These are phyloP conservation scores for Timema cristinae DNA, from an alignment of 2,888 invertebrate genomes.

Conservation along the genomic window DNA sequence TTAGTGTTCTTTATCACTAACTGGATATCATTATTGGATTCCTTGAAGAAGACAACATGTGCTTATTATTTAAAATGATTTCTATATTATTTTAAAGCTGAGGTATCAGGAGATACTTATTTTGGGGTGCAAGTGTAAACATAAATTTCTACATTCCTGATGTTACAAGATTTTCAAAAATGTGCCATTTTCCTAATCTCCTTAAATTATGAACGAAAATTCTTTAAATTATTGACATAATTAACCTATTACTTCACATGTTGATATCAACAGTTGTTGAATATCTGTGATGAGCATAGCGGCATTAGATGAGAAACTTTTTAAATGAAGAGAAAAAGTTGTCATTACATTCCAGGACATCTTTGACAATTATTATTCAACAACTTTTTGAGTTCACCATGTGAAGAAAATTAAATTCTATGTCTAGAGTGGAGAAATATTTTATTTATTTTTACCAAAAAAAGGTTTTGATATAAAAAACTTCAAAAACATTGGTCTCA, in stretches of 20 bases:
- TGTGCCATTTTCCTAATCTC: constrained; percentile 4
- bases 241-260: not conserved
- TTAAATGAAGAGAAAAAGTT: too few species aligned
- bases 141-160: not conserved
- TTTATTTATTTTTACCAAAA: too few species aligned
- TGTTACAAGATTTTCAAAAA: constrained; percentile 10
- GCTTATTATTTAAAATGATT: not conserved
- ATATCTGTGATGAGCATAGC: too few species aligned
- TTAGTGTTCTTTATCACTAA: not conserved
- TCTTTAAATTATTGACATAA: not conserved
- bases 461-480: too few species aligned
- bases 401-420: too few species aligned
- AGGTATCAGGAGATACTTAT: not conserved
- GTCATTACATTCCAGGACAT: too few species aligned
- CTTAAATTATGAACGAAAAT: not conserved
- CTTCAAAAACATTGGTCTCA: too few species aligned
- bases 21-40: not conserved
- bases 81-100: not conserved
- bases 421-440: too few species aligned
- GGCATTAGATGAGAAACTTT: too few species aligned
- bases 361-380: too few species aligned
- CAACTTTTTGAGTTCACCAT: too few species aligned
- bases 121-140: constrained; percentile 7
- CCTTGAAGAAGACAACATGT: not conserved
- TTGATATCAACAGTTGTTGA: too few species aligned